A percentile compares a stretch with the other conserved stretches of the same genome.
Evolutionary conservation across 2,888 invertebrate genomes (phyloP).

Genomic region (Oxyteleia sp.): DNA sequence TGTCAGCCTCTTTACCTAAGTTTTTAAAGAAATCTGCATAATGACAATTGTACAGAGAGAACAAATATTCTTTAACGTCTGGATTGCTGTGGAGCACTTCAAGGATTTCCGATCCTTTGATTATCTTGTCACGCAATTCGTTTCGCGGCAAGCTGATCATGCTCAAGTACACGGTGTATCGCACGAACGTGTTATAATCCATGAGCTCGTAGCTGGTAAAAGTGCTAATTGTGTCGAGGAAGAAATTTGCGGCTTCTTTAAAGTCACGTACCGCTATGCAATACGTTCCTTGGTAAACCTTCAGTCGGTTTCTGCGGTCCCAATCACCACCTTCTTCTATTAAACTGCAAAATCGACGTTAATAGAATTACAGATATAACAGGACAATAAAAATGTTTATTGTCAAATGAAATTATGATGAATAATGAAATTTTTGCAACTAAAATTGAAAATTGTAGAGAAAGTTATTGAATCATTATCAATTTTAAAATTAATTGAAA

Average conservation of each 20-base stretch:
- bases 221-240: constrained; percentile 99
- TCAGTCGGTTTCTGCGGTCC: constrained; percentile 98
- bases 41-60: constrained; percentile 96
- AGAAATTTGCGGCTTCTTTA: constrained; percentile 97
- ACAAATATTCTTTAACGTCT: constrained; percentile 91
- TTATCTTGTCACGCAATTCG: constrained; percentile 93
- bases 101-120: constrained; percentile 93
- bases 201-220: constrained; percentile 99
- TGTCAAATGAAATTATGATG: too few species aligned
- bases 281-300: constrained; percentile 99
- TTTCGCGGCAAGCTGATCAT: constrained; percentile 94
- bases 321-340: constrained; percentile 99
- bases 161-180: constrained; percentile 94
- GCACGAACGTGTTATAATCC: constrained; percentile 96
- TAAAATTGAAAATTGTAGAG: too few species aligned
- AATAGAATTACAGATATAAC: too few species aligned
- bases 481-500: too few species aligned
- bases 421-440: too few species aligned
- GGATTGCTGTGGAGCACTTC: constrained; percentile 93
- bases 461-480: too few species aligned
- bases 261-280: constrained; percentile 98
- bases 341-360: constrained; percentile 86
- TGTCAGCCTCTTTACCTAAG: constrained; percentile 89
- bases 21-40: constrained; percentile 97
- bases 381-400: too few species aligned